phyloP scores from a whole-genome alignment of 2,113 vertebrate species.

The Sakesphorus luctuosus region DNA sequence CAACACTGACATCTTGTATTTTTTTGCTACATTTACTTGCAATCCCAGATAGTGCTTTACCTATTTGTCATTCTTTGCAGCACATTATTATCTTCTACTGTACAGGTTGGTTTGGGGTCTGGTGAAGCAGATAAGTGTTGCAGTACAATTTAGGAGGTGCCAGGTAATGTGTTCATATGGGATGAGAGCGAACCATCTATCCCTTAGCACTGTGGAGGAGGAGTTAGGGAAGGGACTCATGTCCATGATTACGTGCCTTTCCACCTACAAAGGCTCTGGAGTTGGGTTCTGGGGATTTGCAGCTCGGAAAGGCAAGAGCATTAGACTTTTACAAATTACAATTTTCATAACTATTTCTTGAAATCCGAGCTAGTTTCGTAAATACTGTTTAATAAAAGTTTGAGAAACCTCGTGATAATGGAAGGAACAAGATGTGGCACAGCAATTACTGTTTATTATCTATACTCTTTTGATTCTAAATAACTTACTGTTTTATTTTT shows the following conservation, averaged over 20 bases:
- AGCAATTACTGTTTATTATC: neutral
- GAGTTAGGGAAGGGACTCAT: neutral
- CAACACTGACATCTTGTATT: neutral
- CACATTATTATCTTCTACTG: neutral
- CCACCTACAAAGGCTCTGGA: neutral
- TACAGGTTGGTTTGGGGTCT: neutral
- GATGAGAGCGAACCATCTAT: neutral
- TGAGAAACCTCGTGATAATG: neutral
- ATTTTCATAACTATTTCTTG: neutral
- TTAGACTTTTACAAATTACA: neutral
- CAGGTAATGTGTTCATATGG: neutral
- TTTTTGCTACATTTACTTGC: neutral
- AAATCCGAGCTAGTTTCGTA: neutral
- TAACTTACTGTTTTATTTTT: slow-evolving; percentile 40
- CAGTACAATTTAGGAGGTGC: neutral
- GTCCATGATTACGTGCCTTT: neutral
- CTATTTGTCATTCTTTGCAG: neutral
- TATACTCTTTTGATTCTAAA: neutral
- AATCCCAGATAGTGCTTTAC: neutral
- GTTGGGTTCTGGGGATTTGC: neutral
- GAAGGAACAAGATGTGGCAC: neutral
- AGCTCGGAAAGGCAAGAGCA: neutral
- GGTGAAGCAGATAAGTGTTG: neutral
- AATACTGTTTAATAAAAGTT: neutral
- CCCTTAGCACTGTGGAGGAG: neutral